Conservation (phyloP, 35 echinoderm and acorn worm species). For the Amphiura filiformis region DNA sequence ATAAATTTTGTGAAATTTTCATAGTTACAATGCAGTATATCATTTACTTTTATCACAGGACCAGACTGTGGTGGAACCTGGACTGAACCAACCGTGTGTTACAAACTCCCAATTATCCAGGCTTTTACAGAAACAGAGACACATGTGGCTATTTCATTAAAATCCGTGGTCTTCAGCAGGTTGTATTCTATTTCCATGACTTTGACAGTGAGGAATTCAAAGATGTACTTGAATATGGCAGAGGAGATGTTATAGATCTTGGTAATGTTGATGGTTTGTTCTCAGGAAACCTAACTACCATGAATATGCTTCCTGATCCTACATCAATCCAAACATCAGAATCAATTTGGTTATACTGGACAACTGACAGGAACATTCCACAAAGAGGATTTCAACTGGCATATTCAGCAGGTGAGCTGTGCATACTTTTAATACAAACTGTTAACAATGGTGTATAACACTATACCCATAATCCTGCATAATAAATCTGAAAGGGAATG, state of each 20-base stretch:
- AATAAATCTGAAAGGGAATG: too few relatives aligned
- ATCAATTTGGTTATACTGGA: neutral
- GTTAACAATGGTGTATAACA: too few relatives aligned
- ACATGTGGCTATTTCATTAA: conserved; percentile 27
- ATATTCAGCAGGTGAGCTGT: conserved; percentile 9
- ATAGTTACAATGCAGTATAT: too few relatives aligned
- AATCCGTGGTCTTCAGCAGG: conserved; percentile 23
- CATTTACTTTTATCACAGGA: neutral
- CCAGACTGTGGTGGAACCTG: conserved; percentile 43
- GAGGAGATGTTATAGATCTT: neutral
- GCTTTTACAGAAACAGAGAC: neutral
- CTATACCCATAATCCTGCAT: too few relatives aligned
- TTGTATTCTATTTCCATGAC: conserved; percentile 18
- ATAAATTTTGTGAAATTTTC: too few relatives aligned
- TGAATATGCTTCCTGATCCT: too few relatives aligned
- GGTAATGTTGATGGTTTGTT: neutral
- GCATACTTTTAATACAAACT: too few relatives aligned
- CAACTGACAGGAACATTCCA: conserved; percentile 25
- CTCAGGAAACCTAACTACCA: neutral
- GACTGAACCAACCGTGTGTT: neutral
- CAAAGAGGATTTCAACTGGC: neutral
- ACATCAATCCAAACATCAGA: neutral
- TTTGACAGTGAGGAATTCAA: conserved; percentile 27
- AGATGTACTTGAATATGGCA: neutral
- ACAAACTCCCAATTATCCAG: conserved; percentile 24